phyloP scores from a whole-genome alignment of 2,113 vertebrate species.

The Vidua macroura region DNA sequence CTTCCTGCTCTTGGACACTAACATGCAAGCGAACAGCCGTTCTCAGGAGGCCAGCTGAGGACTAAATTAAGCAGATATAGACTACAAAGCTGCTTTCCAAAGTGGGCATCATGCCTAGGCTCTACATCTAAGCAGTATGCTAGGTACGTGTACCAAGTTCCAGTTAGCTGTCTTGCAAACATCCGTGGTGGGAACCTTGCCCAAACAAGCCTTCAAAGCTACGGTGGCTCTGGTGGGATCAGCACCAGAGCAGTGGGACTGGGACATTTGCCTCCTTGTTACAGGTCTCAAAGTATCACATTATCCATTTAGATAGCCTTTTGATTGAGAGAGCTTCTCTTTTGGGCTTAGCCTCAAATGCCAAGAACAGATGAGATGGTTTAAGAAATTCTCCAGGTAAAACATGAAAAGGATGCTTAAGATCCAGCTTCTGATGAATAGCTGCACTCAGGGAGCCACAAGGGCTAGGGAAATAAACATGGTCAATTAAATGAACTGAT shows the following conservation, averaged over 20 bases:
- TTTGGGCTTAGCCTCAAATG: constrained; percentile 48
- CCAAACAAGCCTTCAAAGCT: constrained; percentile 50
- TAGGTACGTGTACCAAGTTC: background rate
- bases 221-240: background rate
- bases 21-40: background rate
- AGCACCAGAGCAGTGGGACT: background rate
- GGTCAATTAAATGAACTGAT: constrained; percentile 65
- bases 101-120: constrained; percentile 55
- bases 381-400: constrained; percentile 62
- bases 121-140: constrained; percentile 11
- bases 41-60: constrained; percentile 43
- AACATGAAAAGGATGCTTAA: constrained; percentile 63
- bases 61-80: constrained; percentile 55
- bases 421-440: constrained; percentile 56
- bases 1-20: constrained; percentile 39
- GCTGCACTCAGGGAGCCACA: constrained; percentile 34
- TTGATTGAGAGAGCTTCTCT: constrained; percentile 36
- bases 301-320: constrained; percentile 57
- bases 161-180: constrained; percentile 32
- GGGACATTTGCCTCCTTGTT: constrained; percentile 17
- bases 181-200: background rate
- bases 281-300: constrained; percentile 15
- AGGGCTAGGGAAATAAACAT: constrained; percentile 60
- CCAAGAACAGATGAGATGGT: constrained; percentile 52
- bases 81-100: constrained; percentile 48